phyloP scores from a whole-genome alignment of 2,888 invertebrate genomes.

The Leptinotarsa peninsularis region DNA sequence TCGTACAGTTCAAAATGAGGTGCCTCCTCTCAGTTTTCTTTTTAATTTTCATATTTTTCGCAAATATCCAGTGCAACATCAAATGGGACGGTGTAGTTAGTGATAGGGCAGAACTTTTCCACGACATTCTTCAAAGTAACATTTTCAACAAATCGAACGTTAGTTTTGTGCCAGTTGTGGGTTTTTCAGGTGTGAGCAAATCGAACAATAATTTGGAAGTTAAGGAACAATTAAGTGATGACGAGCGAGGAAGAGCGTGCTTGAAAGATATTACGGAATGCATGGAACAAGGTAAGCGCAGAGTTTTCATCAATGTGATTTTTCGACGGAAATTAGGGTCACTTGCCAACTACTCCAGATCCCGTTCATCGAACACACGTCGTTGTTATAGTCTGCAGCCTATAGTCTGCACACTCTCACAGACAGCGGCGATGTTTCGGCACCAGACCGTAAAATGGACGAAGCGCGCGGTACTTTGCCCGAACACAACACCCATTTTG shows the following conservation, averaged over 20 bases:
- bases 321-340: no score
- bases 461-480: no score
- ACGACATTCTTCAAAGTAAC: background rate
- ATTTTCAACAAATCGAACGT: conserved; percentile 5
- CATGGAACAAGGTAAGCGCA: conserved; percentile 56
- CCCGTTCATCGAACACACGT: no score
- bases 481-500: no score
- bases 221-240: conserved; percentile 30
- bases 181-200: background rate
- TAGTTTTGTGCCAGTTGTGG: background rate
- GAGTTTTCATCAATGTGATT: no score
- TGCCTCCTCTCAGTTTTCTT: conserved; percentile 4
- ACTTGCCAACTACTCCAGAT: no score
- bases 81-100: conserved; percentile 4
- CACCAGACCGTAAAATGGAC: no score
- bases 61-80: conserved; percentile 15
- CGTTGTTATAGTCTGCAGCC: no score
- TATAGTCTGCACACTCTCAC: no score
- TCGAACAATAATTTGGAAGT: conserved; percentile 22
- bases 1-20: background rate
- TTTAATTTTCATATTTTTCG: conserved; percentile 15
- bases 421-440: no score
- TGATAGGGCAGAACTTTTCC: background rate
- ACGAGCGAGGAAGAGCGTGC: conserved; percentile 56
- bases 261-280: conserved; percentile 58